Percentiles rank a stretch among this genome's conserved stretches.
Evolutionary conservation across 2,888 invertebrate genomes (phyloP).

Genomic region (Baccha elongata): DNA sequence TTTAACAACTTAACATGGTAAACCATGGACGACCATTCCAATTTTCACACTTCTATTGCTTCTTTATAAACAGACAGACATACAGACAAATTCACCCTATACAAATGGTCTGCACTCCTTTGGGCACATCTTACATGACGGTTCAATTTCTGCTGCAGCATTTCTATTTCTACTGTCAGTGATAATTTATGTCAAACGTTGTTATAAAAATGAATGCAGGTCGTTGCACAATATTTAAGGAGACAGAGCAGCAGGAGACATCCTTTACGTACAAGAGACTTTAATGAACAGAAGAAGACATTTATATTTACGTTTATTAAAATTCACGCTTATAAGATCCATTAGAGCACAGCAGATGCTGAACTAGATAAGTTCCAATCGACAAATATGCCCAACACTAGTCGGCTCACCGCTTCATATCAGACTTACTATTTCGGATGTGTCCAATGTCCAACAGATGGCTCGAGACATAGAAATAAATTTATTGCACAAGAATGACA

Average conservation of each 20-base stretch:
- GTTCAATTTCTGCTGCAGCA: slow-evolving; percentile 54
- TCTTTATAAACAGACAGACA: too few species aligned
- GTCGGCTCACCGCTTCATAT: neutral
- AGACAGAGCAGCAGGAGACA: slow-evolving; percentile 11
- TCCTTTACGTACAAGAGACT: slow-evolving; percentile 25
- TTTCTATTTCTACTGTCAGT: slow-evolving; percentile 45
- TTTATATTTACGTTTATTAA: slow-evolving; percentile 57
- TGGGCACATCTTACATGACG: slow-evolving; percentile 41
- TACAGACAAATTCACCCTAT: neutral
- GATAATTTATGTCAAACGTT: slow-evolving; percentile 66
- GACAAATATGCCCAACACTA: neutral
- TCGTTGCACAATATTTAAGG: slow-evolving; percentile 14
- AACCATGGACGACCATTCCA: neutral
- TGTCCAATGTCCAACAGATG: slow-evolving; percentile 37
- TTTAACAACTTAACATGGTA: slow-evolving; percentile 55
- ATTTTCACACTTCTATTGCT: slow-evolving; percentile 3
- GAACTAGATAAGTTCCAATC: slow-evolving; percentile 35
- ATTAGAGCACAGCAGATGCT: slow-evolving; percentile 52
- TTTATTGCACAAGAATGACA: slow-evolving; percentile 63
- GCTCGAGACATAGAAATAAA: slow-evolving; percentile 52
- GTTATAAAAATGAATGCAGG: slow-evolving; percentile 40
- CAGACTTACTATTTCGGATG: slow-evolving; percentile 21
- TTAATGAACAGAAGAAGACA: slow-evolving; percentile 18
- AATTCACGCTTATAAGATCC: slow-evolving; percentile 58
- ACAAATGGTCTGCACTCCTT: slow-evolving; percentile 17